Evolutionary conservation across 1,140 invertebrate genomes (phyloP).

Genomic region (Sipha flava): DNA sequence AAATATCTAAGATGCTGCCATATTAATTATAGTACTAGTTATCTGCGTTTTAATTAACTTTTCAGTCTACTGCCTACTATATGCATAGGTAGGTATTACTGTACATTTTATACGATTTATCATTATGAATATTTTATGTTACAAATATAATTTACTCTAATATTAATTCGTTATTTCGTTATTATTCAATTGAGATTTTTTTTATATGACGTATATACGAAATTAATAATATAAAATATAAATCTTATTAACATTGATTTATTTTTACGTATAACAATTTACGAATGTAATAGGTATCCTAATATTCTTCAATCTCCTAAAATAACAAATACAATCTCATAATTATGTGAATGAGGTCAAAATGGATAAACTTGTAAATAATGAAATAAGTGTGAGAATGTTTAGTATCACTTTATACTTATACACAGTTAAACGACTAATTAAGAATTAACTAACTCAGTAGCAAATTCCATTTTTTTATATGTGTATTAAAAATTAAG

Average conservation of each 20-base stretch:
- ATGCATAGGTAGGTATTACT: not conserved
- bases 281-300: too few species aligned
- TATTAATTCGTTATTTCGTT: not conserved
- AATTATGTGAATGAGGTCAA: not conserved
- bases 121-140: not conserved
- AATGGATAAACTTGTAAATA: not conserved
- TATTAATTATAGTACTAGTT: conserved; percentile 13
- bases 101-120: not conserved
- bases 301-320: not conserved
- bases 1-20: not conserved
- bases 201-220: too few species aligned
- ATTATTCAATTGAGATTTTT: not conserved
- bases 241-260: too few species aligned
- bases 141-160: not conserved
- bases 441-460: not conserved
- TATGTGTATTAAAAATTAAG: not conserved
- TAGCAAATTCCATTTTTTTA: not conserved
- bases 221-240: too few species aligned
- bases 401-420: not conserved
- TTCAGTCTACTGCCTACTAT: not conserved
- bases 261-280: too few species aligned
- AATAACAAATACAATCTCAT: not conserved
- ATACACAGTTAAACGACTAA: not conserved
- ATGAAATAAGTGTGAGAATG: not conserved
- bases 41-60: not conserved